Conservation (phyloP, 1,140 invertebrate genomes). For the Euura saliciscinereae region DNA sequence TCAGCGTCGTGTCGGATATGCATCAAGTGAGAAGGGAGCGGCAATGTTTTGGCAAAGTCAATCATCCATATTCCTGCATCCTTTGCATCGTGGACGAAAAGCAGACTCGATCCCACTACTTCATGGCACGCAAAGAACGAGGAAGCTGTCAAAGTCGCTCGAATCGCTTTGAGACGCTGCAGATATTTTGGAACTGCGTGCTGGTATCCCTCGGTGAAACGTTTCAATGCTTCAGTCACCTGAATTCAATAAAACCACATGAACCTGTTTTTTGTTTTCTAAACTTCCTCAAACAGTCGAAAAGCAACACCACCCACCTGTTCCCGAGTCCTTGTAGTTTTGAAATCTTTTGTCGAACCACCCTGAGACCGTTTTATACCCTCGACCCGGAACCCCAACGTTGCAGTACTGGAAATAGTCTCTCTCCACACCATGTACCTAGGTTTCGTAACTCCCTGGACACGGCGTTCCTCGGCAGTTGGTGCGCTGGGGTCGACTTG, state of each 20-base stretch:
- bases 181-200: slow-evolving; percentile 82
- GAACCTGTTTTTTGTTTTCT: background rate
- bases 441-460: slow-evolving; percentile 93
- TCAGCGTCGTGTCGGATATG: slow-evolving; percentile 80
- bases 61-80: slow-evolving; percentile 96
- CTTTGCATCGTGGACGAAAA: slow-evolving; percentile 93
- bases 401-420: slow-evolving; percentile 94
- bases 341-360: slow-evolving; percentile 92
- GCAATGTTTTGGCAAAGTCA: slow-evolving; percentile 96
- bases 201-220: slow-evolving; percentile 82
- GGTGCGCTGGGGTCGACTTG: slow-evolving; percentile 91
- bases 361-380: slow-evolving; percentile 90
- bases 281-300: too few relatives aligned
- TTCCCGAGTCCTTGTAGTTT: slow-evolving; percentile 88
- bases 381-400: slow-evolving; percentile 94
- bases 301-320: slow-evolving; percentile 49
- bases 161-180: slow-evolving; percentile 82
- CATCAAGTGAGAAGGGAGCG: slow-evolving; percentile 73
- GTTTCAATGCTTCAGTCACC: slow-evolving; percentile 80
- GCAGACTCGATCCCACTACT: slow-evolving; percentile 94
- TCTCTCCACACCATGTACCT: slow-evolving; percentile 98
- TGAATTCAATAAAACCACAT: slow-evolving; percentile 38
- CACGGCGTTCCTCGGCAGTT: slow-evolving; percentile 85
- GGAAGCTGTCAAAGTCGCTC: slow-evolving; percentile 79
- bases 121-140: slow-evolving; percentile 91